These are phyloP conservation scores for Orgyia antiqua DNA, from an alignment of 2,888 invertebrate genomes.

Conservation along the genomic window DNA sequence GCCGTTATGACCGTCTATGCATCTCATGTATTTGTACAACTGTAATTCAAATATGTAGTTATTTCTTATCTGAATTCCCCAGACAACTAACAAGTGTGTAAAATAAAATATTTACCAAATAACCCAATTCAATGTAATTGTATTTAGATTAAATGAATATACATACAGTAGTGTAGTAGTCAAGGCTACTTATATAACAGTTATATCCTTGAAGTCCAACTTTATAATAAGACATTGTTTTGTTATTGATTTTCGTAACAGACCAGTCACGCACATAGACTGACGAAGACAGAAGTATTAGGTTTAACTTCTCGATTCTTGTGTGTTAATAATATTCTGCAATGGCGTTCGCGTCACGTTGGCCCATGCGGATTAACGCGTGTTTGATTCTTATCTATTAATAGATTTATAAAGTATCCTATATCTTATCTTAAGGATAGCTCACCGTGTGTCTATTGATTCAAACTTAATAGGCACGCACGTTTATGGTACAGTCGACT, in stretches of 20 bases:
- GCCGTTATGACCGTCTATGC: slow-evolving; percentile 4
- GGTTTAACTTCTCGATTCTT: slow-evolving; percentile 10
- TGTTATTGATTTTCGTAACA: slow-evolving; percentile 48
- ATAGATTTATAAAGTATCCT: slow-evolving; percentile 50
- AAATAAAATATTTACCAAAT: slow-evolving; percentile 4
- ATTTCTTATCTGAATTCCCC: not conserved
- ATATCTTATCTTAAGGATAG: slow-evolving; percentile 47
- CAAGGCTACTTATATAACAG: slow-evolving; percentile 11
- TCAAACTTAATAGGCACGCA: too few species aligned
- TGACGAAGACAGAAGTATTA: slow-evolving; percentile 35
- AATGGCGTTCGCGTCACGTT: slow-evolving; percentile 46
- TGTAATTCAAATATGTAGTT: too few species aligned
- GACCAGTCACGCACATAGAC: slow-evolving; percentile 41
- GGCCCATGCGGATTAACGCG: slow-evolving; percentile 52
- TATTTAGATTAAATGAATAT: slow-evolving; percentile 7
- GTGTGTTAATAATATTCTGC: slow-evolving; percentile 37
- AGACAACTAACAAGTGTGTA: slow-evolving; percentile 2
- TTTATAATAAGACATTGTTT: slow-evolving; percentile 41
- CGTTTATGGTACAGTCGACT: too few species aligned
- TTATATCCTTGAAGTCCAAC: slow-evolving; percentile 34
- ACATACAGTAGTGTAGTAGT: too few species aligned
- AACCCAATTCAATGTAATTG: slow-evolving; percentile 11
- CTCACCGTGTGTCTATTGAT: slow-evolving; percentile 49
- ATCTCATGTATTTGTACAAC: too few species aligned
- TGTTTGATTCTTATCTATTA: slow-evolving; percentile 63